Evolutionary conservation across 30 jellyfish, hydroid and myxozoan genomes (phyloP), one percentile per base, ranked within the genome.

Genomic region (Rhopilema esculentum): DNA sequence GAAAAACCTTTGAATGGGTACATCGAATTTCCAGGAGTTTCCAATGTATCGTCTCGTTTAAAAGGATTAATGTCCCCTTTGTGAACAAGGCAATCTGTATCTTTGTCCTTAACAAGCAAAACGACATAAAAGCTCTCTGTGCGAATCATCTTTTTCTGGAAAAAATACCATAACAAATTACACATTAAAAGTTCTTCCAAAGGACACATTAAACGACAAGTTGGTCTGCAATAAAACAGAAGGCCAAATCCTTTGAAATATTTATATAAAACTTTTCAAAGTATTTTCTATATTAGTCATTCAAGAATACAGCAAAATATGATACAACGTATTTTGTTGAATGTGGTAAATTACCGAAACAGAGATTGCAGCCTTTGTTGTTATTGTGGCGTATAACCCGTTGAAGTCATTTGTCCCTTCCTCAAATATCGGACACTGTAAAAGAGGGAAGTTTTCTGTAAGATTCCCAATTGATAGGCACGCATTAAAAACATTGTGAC

Each of bases 11-110:
- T 12, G 12, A 40, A 40, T 40, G 57, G 12, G 6, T 6, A 40
- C 6, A 12, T 40, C 57, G 12, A 40, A 12, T 40, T 12, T 2
- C 57, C 57, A 40, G 12, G 57, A 1, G 48, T 66, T 49, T 81
- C 77, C 24, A 52, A 23, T 24, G 88, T 49, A 9, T 40, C 76
- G 49, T 84, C 81, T 26, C 75, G 70, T 49, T 84, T 27, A 80
- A 93, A 93, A 27, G 98, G 98, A 72, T 93, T 93, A 50, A 93
- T 93, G 21, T 80, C 92, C 8, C 97, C 97, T 75, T 84, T 88
- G 77, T 85, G 92, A 26, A 79, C 84, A 63, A 51, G 72, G 64
- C 98, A 93, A 62, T 89, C 97, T 67, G 71, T 57, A 49, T 93
- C 97, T 40, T 86, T 79, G 75, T 88, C 98, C 75, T 82, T 89